These are phyloP conservation scores for Enteromius viviparus DNA, from an alignment of 2,797 vertebrate species.

Conservation along the genomic window DNA sequence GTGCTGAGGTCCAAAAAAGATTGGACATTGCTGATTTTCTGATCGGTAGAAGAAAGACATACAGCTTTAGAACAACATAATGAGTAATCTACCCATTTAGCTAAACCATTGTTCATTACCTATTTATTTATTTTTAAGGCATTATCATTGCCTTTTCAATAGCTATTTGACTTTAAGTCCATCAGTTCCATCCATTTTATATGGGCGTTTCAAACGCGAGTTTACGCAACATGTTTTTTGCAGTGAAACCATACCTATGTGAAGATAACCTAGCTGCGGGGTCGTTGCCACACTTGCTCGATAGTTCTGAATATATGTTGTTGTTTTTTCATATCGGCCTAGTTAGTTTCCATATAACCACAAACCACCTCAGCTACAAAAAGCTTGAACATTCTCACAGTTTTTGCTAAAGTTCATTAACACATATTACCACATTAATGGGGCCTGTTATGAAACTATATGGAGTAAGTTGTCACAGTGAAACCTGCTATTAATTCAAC, in stretches of 20 bases:
- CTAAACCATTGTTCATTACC: background rate
- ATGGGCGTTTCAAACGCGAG: background rate
- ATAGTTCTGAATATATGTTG: background rate
- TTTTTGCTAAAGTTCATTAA: background rate
- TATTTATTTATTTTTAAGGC: background rate
- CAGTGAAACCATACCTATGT: background rate
- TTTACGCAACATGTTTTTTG: background rate
- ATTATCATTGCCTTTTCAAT: background rate
- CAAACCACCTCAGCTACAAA: background rate
- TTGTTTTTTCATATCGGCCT: background rate
- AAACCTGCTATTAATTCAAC: background rate
- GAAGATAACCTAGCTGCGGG: background rate
- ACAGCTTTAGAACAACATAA: background rate
- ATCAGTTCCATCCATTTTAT: background rate
- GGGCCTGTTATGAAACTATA: background rate
- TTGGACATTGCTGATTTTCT: background rate
- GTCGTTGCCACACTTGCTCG: background rate
- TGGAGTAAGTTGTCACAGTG: background rate
- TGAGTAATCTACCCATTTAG: background rate
- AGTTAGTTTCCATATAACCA: background rate
- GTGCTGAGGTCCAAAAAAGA: background rate
- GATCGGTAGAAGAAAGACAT: background rate
- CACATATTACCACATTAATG: background rate
- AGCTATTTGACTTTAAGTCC: background rate
- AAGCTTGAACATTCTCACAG: background rate